Percentiles rank a stretch among this genome's conserved stretches.
Conservation (phyloP, 2,113 vertebrate genomes). For the Rhombomys opimus region DNA sequence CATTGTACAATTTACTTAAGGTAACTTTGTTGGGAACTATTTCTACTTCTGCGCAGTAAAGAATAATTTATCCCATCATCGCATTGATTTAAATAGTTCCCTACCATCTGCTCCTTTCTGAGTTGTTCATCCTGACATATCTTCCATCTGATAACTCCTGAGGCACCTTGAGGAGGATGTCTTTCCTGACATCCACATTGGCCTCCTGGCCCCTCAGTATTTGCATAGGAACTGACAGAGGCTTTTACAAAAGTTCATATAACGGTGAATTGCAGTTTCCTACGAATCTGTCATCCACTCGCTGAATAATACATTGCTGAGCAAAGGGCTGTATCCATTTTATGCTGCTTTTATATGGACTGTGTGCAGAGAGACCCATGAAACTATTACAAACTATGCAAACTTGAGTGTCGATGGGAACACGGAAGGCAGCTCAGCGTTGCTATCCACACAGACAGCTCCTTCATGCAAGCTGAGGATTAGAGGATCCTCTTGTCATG, state of each 20-base stretch:
- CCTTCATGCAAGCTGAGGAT: neutral
- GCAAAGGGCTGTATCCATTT: neutral
- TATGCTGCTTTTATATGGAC: no score
- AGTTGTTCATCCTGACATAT: neutral
- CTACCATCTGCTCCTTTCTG: neutral
- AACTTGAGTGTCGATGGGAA: neutral
- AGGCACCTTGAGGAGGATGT: neutral
- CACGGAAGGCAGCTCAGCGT: no score
- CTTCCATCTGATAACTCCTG: neutral
- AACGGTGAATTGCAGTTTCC: neutral
- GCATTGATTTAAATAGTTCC: neutral
- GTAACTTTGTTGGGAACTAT: neutral
- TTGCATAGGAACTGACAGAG: neutral
- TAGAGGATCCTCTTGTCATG: neutral
- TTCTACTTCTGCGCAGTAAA: neutral
- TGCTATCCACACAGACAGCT: neutral
- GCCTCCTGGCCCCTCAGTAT: rapidly evolving
- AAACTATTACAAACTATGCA: neutral
- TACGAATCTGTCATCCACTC: neutral
- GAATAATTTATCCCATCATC: neutral
- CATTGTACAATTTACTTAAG: neutral
- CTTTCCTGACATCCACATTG: neutral
- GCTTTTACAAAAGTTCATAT: neutral
- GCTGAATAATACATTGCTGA: neutral
- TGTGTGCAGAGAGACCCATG: neutral